A percentile compares a stretch with the other conserved stretches of the same genome.
Evolutionary conservation across 1,140 invertebrate genomes (phyloP).

Genomic region (Eriosoma lanigerum): DNA sequence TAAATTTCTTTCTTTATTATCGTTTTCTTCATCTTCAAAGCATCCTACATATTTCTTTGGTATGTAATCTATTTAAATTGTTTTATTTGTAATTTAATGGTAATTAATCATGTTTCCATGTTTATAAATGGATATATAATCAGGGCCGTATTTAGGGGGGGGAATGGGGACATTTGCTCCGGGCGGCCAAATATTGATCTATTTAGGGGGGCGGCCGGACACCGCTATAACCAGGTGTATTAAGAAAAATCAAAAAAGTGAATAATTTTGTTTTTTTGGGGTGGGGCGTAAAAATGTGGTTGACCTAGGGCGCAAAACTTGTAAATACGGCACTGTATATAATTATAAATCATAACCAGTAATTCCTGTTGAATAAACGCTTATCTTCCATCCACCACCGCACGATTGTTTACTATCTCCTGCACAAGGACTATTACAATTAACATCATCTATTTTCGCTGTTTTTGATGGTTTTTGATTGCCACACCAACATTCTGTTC

Average conservation of each 20-base stretch:
- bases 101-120: too few relatives aligned
- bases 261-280: too few relatives aligned
- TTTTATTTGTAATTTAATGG: background rate
- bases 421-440: slow-evolving; percentile 83
- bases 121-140: too few relatives aligned
- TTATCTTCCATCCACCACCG: slow-evolving; percentile 86
- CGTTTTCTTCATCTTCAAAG: background rate
- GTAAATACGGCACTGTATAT: too few relatives aligned
- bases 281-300: too few relatives aligned
- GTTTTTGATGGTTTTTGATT: slow-evolving; percentile 70
- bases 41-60: slow-evolving; percentile 28
- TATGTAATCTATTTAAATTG: background rate
- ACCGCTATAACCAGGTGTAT: too few relatives aligned
- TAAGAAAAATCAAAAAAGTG: too few relatives aligned
- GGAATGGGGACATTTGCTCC: too few relatives aligned
- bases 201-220: too few relatives aligned
- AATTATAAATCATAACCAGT: slow-evolving; percentile 66
- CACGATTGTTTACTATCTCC: slow-evolving; percentile 73
- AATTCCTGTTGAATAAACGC: slow-evolving; percentile 84
- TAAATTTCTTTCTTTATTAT: background rate
- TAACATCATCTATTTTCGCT: slow-evolving; percentile 61
- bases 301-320: too few relatives aligned
- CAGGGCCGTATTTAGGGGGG: too few relatives aligned
- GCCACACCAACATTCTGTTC: slow-evolving; percentile 90
- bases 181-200: too few relatives aligned